phyloP scores from a whole-genome alignment of 2,888 invertebrate species.

The Cryptocephalus moraei region DNA sequence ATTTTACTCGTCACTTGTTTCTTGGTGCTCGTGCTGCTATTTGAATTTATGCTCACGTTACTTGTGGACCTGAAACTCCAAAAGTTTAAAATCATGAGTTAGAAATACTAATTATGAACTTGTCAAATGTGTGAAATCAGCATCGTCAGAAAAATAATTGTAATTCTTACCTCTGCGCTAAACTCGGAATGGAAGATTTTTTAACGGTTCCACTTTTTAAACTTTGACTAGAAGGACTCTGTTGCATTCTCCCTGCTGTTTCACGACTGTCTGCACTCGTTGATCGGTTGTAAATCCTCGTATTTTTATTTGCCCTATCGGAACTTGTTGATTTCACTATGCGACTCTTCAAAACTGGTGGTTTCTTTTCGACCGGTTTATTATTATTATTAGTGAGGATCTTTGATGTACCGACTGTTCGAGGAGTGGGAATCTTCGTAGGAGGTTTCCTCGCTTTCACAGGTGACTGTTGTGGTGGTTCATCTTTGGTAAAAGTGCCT shows the following conservation, averaged over 20 bases:
- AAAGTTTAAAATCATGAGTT: no score
- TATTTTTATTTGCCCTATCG: slow-evolving; percentile 22
- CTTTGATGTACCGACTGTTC: slow-evolving; percentile 9
- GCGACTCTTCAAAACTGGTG: slow-evolving; percentile 26
- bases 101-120: no score
- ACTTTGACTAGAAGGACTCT: slow-evolving; percentile 47
- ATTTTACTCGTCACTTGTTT: slow-evolving; percentile 70
- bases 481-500: slow-evolving; percentile 88
- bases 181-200: slow-evolving; percentile 22
- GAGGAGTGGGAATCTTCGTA: slow-evolving; percentile 16
- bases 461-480: slow-evolving; percentile 30
- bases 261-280: slow-evolving; percentile 36
- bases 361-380: slow-evolving; percentile 33
- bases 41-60: slow-evolving; percentile 44
- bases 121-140: no score
- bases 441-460: slow-evolving; percentile 24
- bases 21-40: slow-evolving; percentile 32
- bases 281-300: slow-evolving; percentile 29
- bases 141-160: background rate
- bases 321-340: slow-evolving; percentile 28
- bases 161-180: slow-evolving; percentile 22
- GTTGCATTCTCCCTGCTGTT: slow-evolving; percentile 33
- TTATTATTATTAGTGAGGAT: slow-evolving; percentile 26
- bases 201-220: slow-evolving; percentile 40
- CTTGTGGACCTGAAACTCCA: slow-evolving; percentile 42